Conservation (phyloP, 2,113 vertebrate species). For the Mixornis gularis region DNA sequence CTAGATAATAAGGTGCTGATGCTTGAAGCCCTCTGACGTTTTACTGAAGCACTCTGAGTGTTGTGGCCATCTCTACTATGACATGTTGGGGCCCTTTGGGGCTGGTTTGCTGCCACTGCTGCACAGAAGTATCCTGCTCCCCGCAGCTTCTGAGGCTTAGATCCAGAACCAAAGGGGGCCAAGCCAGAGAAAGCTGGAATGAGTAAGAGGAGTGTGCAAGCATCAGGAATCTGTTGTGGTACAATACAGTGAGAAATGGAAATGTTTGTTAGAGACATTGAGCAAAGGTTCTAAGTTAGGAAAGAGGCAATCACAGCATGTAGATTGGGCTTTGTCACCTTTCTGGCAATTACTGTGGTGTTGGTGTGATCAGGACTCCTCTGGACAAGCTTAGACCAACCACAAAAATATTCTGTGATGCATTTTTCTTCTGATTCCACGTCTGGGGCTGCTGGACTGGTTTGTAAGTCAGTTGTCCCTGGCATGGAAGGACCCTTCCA, state of each 20-base stretch:
- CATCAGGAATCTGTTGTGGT: not conserved
- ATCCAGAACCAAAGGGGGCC: rapidly evolving
- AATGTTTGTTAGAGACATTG: not conserved
- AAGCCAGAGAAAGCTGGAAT: not conserved
- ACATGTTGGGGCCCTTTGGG: not conserved
- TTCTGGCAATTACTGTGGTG: not conserved
- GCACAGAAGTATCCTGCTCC: not conserved
- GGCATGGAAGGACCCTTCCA: not conserved
- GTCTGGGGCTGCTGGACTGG: not conserved
- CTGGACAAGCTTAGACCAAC: not conserved
- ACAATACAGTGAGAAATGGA: not conserved
- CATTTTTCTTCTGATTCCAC: not conserved
- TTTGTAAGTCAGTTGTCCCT: not conserved
- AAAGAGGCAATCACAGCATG: not conserved
- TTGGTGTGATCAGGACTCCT: not conserved
- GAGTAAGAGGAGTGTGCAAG: not conserved
- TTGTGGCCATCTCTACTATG: not conserved
- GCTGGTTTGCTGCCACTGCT: not conserved
- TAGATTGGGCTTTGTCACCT: not conserved
- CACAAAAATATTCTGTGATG: not conserved
- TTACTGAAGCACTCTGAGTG: not conserved
- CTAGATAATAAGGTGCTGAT: not conserved
- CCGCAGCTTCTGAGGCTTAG: not conserved
- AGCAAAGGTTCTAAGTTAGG: not conserved
- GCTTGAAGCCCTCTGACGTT: not conserved